Evolutionary conservation across 2,888 invertebrate species (phyloP).

Genomic region (Sisyra terminalis): DNA sequence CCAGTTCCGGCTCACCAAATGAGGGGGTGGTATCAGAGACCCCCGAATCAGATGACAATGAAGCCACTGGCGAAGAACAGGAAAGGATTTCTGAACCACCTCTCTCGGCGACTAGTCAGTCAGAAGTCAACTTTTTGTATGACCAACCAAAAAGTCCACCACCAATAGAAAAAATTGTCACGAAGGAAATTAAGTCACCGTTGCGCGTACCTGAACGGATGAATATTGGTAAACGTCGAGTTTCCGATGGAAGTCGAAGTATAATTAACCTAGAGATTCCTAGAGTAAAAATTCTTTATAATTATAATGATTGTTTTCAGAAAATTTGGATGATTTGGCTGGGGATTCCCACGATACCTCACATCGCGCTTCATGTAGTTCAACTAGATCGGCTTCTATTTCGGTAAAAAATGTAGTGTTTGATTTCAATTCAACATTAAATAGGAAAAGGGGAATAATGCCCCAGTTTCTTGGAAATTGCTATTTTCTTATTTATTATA

Average conservation of each 20-base stretch:
- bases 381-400: conserved; percentile 24
- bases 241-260: conserved; percentile 9
- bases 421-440: too few relatives aligned
- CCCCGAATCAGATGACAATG: neutral
- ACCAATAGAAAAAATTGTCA: conserved; percentile 7
- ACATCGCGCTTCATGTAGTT: conserved; percentile 22
- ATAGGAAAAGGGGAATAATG: too few relatives aligned
- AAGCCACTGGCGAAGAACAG: conserved; percentile 7
- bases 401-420: conserved; percentile 16
- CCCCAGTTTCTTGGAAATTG: too few relatives aligned
- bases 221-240: conserved; percentile 7
- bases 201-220: conserved; percentile 7
- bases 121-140: conserved; percentile 17
- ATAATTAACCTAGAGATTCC: neutral
- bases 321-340: neutral
- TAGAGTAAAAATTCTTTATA: neutral
- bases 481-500: too few relatives aligned
- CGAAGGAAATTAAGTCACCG: conserved; percentile 7
- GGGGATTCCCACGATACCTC: conserved; percentile 15
- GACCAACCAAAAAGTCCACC: conserved; percentile 15
- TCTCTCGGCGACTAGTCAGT: neutral
- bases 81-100: conserved; percentile 8
- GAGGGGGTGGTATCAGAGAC: conserved; percentile 10
- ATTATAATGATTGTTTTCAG: neutral
- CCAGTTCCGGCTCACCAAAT: conserved; percentile 29